Base-by-base conservation (phyloP, 2,888 invertebrate genomes). In the Heterodera filipjevi region DNA sequence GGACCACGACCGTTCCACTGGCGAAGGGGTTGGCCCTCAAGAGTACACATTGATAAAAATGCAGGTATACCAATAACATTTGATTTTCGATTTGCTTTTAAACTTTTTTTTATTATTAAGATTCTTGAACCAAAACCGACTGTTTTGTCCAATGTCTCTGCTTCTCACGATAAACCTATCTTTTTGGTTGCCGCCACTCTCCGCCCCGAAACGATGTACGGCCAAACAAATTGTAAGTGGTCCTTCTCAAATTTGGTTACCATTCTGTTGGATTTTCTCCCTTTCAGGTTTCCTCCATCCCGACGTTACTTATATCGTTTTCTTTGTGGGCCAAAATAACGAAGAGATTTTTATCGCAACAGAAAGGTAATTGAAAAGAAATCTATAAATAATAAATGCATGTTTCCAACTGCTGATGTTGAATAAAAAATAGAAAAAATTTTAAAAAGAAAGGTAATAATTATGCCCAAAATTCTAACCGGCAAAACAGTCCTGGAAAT, bases 121-220 rank as follows among this genome's bases (percentile, higher is more conserved):
- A 59, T 85, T n/a, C 59, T 85, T 12, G 91, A 93, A 86, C 94
- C 95, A 0, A 92, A 92, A 84, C 94, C 95, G 19, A 88, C 91
- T 73, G 92, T 92, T 89, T 90, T 96, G 16, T 71, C 35, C 39
- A 30, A 33, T 16, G 87, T 81, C 81, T 90, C 71, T 90, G 91
- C 72, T 92, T 92, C 80, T 12, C 6, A 39, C 12, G 39, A 12
- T 35, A 82, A 83, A 79, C 84, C 87, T 2, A 92, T 95, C n/a
- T 95, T 91, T 89, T 91, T 99, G 81, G 96, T 99, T 19, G 97
- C 97, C 30, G 99, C 97, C 14, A 99, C 99, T 8, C 91, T 99
- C n/a, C 92, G 98, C 80, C 97, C 99, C 1, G 99, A 99, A 91
- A 99, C 99, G 0, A 98, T 99, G 98, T 99, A 97, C 89, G 99